Evolutionary conservation across 2,113 vertebrate species (phyloP), one percentile per base, ranked within the genome.

Genomic region (Chaenocephalus aceratus): DNA sequence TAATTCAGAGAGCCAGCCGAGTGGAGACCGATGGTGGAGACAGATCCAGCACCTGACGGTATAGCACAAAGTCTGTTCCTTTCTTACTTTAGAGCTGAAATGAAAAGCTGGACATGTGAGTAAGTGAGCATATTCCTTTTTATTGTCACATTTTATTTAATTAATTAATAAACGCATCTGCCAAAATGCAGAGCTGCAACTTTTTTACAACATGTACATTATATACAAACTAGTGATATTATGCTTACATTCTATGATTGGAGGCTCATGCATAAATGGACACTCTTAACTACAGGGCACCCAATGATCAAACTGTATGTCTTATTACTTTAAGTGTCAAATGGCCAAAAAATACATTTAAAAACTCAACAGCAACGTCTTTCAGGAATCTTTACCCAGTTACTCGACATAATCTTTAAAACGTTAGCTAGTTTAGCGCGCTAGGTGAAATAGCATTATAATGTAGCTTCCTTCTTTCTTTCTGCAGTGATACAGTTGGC

Each of bases 151-250:
- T 81, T 74, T 85, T 79, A 71, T 84, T 82, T 69, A 2, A 59
- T 54, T 71, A 68, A 73, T 18, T 41, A 75, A 67, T 53, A 30
- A 30, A 30, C 30, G 13, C 41, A 70, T 53, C 46, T 72, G 11
- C 53, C 48, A 34, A 77, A 65, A 80, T 66, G 52, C 10, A 80
- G 68, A 68, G 12, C 12, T 45, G 15, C 34, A 59, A 16, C 8
- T 60, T 70, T 15, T 78, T 65, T 83, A 87, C 67, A 82, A 54
- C 26, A 82, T 89, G 14, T 93, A 92, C 88, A 95, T 68, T 79
- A 82, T 68, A 62, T 83, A 86, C 79, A 87, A 45, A 0, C 45
- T 67, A 6, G 13, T 54, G 26, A 58, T 21, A 61, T 52, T 30
- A 23, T 45, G 9, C 10, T 23, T 30, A 41, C 7, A 52, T n/a